Percentiles rank a stretch among this genome's conserved stretches.
Conservation (phyloP, 2,797 vertebrate species). For the Xenopus petersii region DNA sequence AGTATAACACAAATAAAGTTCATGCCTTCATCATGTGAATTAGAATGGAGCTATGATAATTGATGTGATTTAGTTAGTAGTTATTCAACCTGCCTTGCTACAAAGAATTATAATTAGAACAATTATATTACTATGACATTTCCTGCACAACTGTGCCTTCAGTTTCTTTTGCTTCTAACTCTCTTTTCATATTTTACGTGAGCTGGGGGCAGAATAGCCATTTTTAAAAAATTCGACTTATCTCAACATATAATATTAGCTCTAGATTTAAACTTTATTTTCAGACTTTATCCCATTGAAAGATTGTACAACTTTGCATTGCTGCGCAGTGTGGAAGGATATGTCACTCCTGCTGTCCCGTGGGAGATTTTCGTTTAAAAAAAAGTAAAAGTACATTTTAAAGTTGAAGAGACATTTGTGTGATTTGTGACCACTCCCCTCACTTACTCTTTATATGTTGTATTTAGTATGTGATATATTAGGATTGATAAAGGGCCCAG, state of each 20-base stretch:
- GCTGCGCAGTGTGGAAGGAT: too few species aligned
- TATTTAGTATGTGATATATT: too few species aligned
- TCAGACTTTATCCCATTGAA: slow-evolving; percentile 52
- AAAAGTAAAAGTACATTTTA: too few species aligned
- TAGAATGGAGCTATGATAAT: slow-evolving; percentile 41
- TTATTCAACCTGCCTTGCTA: slow-evolving; percentile 50
- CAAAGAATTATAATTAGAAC: slow-evolving; percentile 52
- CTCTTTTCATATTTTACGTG: slow-evolving; percentile 50
- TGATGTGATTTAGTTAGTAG: slow-evolving; percentile 54
- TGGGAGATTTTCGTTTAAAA: too few species aligned
- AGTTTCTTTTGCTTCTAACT: slow-evolving; percentile 56
- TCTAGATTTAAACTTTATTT: slow-evolving; percentile 58
- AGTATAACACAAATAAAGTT: slow-evolving; percentile 19
- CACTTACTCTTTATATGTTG: too few species aligned
- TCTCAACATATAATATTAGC: slow-evolving; percentile 63
- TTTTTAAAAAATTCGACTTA: slow-evolving; percentile 58
- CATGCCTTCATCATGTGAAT: slow-evolving; percentile 41
- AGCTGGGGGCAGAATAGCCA: slow-evolving; percentile 50
- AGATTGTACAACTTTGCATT: too few species aligned
- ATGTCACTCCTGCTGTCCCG: too few species aligned
- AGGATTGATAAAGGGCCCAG: too few species aligned
- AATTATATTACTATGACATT: slow-evolving; percentile 53
- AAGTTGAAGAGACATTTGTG: too few species aligned
- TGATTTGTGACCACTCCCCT: too few species aligned
- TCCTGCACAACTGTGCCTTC: slow-evolving; percentile 54